Evolutionary conservation across 2,113 vertebrate genomes (phyloP).

Genomic region (Carassius gibelio): DNA sequence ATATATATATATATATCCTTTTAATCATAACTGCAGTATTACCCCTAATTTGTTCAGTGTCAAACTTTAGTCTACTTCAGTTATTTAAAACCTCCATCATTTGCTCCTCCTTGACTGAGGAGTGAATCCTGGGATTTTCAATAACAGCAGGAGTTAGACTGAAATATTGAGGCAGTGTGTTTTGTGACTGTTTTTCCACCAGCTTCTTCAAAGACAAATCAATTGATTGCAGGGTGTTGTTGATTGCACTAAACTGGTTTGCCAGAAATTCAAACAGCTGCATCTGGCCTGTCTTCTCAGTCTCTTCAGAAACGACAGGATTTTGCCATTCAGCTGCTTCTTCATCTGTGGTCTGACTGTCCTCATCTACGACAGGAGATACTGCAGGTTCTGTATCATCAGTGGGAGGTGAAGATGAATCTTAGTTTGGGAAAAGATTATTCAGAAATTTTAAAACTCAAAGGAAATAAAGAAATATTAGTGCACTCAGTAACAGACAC

Average conservation of each 20-base stretch:
- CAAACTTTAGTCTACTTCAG: neutral
- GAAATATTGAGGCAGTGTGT: neutral
- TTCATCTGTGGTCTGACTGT: neutral
- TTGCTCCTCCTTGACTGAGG: neutral
- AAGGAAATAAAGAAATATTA: neutral
- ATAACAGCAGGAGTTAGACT: neutral
- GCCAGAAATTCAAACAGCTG: neutral
- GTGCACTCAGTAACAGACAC: neutral
- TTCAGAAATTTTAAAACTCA: neutral
- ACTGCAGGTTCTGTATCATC: neutral
- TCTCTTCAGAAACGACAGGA: neutral
- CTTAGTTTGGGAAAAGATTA: neutral
- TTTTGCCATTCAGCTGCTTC: neutral
- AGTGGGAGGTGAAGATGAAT: neutral
- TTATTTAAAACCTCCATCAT: neutral
- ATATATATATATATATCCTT: neutral
- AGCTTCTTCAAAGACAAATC: slow-evolving; percentile 11
- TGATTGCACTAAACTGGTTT: slow-evolving; percentile 7
- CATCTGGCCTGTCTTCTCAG: neutral
- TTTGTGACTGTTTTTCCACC: slow-evolving; percentile 7
- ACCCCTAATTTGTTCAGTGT: neutral
- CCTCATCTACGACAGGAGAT: neutral
- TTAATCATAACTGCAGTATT: neutral
- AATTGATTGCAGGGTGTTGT: slow-evolving; percentile 2
- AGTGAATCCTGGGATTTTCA: neutral